Base-by-base conservation (phyloP, 2,113 vertebrate species). In the Maccullochella peelii region DNA sequence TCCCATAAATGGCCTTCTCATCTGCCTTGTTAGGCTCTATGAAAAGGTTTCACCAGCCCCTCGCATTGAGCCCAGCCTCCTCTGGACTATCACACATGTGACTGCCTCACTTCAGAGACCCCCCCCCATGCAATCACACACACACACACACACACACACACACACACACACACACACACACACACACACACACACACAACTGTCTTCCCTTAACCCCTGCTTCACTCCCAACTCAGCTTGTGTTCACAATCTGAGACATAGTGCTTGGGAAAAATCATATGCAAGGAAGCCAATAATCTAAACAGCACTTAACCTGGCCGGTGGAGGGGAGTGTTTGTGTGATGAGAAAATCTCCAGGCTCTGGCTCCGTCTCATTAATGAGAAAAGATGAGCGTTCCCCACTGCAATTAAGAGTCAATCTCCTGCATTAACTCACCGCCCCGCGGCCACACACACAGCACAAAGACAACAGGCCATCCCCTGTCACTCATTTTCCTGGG, bases 331-430 rank as follows among this genome's bases (percentile, higher is more conserved):
- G 88, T 83, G 77, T 92, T 90, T 93, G 80, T 89, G 89, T 82
- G 90, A 89, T 86, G 91, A 90, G 91, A 88, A 91, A 93, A 93
- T 90, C 90, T 92, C 86, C 87, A 83, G 90, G 89, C 93, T 91
- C 89, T 50, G 83, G 86, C 91, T 87, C 87, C 47, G 75, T 91
- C 87, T 94, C 89, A 89, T 95, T 95, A 94, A 95, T 94, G 88
- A 93, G 91, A 93, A 94, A 94, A 93, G 93, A 95, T 94, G 95
- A 94, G 93, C 91, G 90, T 92, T 90, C 92, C 91, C 92, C 87
- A 81, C 91, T 83, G 94, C 94, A 95, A 95, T 95, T 94, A 94
- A 94, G 92, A 95, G 94, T 92, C 93, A 94, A 92, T 95, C 93
- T 94, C 93, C 90, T 80, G 92, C 92, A 93, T 95, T 94, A 93